Conservation (phyloP, 2,113 vertebrate genomes). For the Strix uralensis region DNA sequence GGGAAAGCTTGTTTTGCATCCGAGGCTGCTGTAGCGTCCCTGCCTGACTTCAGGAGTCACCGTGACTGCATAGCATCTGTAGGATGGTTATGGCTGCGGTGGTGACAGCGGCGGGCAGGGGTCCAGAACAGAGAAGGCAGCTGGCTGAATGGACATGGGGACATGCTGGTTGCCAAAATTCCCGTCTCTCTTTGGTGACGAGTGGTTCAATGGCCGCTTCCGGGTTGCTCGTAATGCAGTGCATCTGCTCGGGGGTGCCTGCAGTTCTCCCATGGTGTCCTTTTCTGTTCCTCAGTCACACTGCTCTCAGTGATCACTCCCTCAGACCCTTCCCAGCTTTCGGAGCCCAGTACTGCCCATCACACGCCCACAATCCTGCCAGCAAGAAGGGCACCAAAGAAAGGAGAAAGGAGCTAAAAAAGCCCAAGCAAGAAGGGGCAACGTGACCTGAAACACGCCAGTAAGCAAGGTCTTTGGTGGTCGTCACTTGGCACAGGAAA, state of each 20-base stretch:
- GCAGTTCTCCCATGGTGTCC: rapidly evolving
- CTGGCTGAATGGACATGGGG: rapidly evolving
- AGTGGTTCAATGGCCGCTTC: not conserved
- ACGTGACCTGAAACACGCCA: rapidly evolving
- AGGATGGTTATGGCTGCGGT: not conserved
- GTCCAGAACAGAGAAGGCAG: not conserved
- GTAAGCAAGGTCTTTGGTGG: not conserved
- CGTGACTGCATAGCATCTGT: not conserved
- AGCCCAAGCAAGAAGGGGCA: not conserved
- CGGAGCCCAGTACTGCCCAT: not conserved
- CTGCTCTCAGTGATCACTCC: rapidly evolving
- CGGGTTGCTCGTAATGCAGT: rapidly evolving
- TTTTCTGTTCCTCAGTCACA: rapidly evolving
- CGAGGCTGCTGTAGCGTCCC: rapidly evolving
- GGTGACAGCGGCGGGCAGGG: not conserved
- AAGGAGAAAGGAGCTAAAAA: not conserved
- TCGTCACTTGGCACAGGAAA: not conserved
- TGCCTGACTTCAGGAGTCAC: not conserved
- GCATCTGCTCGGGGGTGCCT: not conserved
- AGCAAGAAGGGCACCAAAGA: not conserved
- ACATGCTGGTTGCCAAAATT: not conserved
- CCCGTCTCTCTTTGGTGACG: rapidly evolving
- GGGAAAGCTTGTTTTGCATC: not conserved
- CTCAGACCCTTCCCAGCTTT: not conserved
- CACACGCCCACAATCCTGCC: not conserved